phyloP scores from a whole-genome alignment of 30 jellyfish, hydroid and myxozoan species.

The Pseudorhiza aurosa region DNA sequence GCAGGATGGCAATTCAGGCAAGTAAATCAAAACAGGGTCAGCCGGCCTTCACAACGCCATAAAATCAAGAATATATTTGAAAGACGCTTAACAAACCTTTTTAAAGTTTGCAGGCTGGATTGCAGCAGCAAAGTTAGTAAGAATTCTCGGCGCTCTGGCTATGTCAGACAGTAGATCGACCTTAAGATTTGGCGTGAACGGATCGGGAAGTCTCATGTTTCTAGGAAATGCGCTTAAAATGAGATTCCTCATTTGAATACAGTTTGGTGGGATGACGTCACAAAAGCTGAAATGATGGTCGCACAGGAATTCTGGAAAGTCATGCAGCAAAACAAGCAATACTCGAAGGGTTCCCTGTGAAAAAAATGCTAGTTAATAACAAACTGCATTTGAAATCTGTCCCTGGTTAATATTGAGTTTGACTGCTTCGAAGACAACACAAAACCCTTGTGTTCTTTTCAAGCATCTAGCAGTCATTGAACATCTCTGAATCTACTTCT shows the following conservation, averaged over 20 bases:
- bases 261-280: conserved; percentile 97
- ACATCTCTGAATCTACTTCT: too few species aligned
- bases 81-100: conserved; percentile 60
- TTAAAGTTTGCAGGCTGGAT: conserved; percentile 89
- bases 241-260: conserved; percentile 97
- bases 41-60: background rate
- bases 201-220: conserved; percentile 97
- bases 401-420: too few species aligned
- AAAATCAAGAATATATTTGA: background rate
- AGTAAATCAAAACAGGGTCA: background rate
- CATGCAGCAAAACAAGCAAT: conserved; percentile 89
- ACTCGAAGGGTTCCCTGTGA: conserved; percentile 97
- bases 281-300: conserved; percentile 97
- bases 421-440: too few species aligned
- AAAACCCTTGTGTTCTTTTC: too few species aligned
- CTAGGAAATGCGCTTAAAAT: conserved; percentile 99
- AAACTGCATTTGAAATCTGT: background rate
- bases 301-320: conserved; percentile 97
- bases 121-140: conserved; percentile 91
- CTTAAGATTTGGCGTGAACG: conserved; percentile 95
- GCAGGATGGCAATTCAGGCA: too few species aligned
- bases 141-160: conserved; percentile 94
- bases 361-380: background rate
- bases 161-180: conserved; percentile 91
- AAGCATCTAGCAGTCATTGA: too few species aligned